These are phyloP conservation scores for Apotomis betuletana DNA, from an alignment of 2,888 invertebrate genomes.

Conservation along the genomic window DNA sequence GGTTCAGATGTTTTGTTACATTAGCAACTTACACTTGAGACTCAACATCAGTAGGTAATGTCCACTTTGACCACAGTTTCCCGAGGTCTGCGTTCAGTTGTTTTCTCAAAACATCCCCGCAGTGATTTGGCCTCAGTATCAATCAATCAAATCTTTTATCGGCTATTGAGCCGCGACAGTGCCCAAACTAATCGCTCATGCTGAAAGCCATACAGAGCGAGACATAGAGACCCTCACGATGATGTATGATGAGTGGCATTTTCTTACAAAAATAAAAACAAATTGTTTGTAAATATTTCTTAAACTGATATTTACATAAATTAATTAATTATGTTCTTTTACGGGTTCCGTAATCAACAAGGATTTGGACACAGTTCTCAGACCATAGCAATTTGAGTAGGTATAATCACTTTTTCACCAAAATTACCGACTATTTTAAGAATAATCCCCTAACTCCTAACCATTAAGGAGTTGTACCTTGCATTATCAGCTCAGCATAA, in stretches of 20 bases:
- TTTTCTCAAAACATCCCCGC: conserved; percentile 1
- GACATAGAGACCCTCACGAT: not conserved
- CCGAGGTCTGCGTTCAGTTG: conserved; percentile 4
- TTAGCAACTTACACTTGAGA: too few species aligned
- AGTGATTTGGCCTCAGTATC: conserved; percentile 22
- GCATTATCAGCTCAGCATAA: too few species aligned
- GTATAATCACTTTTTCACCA: too few species aligned
- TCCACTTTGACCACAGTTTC: not conserved
- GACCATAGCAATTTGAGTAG: too few species aligned
- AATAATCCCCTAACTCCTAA: too few species aligned
- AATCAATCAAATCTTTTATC: conserved; percentile 35
- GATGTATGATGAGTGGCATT: not conserved
- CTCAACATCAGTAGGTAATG: not conserved
- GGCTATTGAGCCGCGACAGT: conserved; percentile 16
- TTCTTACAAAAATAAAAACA: not conserved
- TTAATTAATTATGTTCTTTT: too few species aligned
- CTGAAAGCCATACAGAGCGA: conserved; percentile 11
- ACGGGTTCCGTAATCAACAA: too few species aligned
- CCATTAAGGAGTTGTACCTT: too few species aligned
- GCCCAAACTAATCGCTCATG: conserved; percentile 34
- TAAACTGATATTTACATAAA: not conserved
- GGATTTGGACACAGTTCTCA: too few species aligned
- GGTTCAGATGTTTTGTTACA: too few species aligned
- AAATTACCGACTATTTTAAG: too few species aligned
- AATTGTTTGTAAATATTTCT: not conserved